Conservation (phyloP, 1,140 invertebrate species). For the Zaprionus davidi region DNA sequence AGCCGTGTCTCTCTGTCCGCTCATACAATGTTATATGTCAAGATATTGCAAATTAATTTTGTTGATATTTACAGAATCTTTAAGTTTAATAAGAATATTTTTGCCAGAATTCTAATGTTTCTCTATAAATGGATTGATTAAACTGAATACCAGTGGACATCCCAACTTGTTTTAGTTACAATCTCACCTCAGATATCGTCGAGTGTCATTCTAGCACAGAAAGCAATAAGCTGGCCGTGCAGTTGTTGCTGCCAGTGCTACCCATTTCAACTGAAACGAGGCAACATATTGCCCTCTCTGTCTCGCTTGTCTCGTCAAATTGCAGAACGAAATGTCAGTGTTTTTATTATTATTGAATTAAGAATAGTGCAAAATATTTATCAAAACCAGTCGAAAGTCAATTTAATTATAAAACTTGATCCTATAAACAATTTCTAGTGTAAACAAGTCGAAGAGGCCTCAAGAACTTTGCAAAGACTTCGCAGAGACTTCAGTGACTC, state of each 20-base stretch:
- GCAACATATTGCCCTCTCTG: background rate
- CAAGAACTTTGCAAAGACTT: background rate
- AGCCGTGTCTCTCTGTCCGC: no score
- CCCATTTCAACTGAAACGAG: constrained; percentile 24
- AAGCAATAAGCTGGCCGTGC: background rate
- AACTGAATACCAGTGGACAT: background rate
- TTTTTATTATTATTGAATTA: background rate
- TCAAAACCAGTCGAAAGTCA: background rate
- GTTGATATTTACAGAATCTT: no score
- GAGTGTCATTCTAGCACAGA: constrained; percentile 8
- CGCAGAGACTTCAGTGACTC: background rate
- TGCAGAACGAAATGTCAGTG: background rate
- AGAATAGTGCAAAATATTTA: background rate
- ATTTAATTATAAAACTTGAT: background rate
- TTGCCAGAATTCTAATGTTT: no score
- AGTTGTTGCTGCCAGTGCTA: constrained; percentile 31
- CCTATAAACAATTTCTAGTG: background rate
- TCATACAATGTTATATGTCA: no score
- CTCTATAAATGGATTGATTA: background rate
- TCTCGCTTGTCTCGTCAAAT: background rate
- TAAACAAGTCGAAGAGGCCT: background rate
- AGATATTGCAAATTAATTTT: no score
- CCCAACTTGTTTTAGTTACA: background rate
- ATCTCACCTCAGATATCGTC: background rate
- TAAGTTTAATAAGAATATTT: no score